These are phyloP conservation scores for Metacarcinus magister DNA, from an alignment of 2,888 invertebrate genomes.

Conservation along the genomic window DNA sequence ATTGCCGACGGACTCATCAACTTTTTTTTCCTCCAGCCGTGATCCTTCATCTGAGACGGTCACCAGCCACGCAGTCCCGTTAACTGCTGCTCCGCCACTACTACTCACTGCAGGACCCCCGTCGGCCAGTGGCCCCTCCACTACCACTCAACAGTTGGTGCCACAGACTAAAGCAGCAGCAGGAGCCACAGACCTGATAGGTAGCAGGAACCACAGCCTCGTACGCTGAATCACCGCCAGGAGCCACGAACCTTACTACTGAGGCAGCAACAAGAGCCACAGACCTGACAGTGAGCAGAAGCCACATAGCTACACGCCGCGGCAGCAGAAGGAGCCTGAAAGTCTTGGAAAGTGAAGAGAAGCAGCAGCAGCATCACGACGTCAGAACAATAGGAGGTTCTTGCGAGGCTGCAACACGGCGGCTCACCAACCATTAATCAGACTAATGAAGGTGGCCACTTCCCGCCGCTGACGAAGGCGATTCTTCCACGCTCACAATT, in stretches of 20 bases:
- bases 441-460: slow-evolving; percentile 80
- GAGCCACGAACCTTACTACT: background rate
- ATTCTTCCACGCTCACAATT: slow-evolving; percentile 76
- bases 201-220: background rate
- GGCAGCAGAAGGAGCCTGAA: slow-evolving; percentile 5
- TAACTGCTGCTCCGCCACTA: background rate
- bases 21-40: background rate
- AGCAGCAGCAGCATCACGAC: slow-evolving; percentile 49
- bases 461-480: slow-evolving; percentile 77
- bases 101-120: background rate
- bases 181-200: slow-evolving; percentile 8
- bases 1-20: slow-evolving; percentile 19
- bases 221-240: background rate
- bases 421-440: slow-evolving; percentile 76
- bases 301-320: background rate
- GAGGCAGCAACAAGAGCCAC: background rate
- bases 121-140: background rate
- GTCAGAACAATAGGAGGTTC: slow-evolving; percentile 68
- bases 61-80: slow-evolving; percentile 12
- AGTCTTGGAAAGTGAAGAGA: background rate
- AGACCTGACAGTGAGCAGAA: background rate
- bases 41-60: slow-evolving; percentile 63
- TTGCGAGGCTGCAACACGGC: slow-evolving; percentile 73
- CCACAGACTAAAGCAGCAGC: background rate
- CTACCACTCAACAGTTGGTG: background rate